Evolutionary conservation across 2,797 vertebrate species (phyloP), one percentile per base, ranked within the genome.

Genomic region (Bucorvus abyssinicus): DNA sequence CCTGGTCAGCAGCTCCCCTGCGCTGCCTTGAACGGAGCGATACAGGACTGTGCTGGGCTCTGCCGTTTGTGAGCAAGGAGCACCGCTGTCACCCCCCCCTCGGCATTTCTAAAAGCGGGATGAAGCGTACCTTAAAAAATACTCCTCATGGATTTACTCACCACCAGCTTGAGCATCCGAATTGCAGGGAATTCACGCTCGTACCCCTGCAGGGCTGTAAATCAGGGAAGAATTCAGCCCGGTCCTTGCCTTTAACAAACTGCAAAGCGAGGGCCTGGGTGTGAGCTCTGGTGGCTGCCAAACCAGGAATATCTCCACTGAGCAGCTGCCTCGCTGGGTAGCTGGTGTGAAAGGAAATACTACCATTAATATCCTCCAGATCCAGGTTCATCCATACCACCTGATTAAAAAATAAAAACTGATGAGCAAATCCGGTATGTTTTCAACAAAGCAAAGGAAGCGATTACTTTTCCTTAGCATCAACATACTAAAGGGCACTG

Each of bases 1-100:
- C 78, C 88, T 94, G 60, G 85, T 95, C 93, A 96, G 94, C 79
- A 79, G 85, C 91, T 53, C 22, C n/a, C 56, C 53, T 42, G n/a
- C 1, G 1, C 53, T 47, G n/a, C 36, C 30, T 53, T 50, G 50
- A 42, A 21, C 4, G 11, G 36, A 47, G 63, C 64, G 77, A 86
- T 77, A 84, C 87, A 87, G 64, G 67, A 73, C 68, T 84, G 71
- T 77, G 19, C 92, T 3, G 9, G 47, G 36, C 67, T 64, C 76
- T 90, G 93, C 65, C 49, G 63, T 70, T 29, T 87, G 67, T 5
- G 6, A 64, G 32, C 17, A 59, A 49, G 73, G 55, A 65, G 59
- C 32, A 65, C 14, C 30, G 26, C 34, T 70, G 49, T 34, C 64
- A 18, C 38, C 14, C 42, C 44, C 45, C 14, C n/a, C 21, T n/a